Evolutionary conservation across 2,797 vertebrate genomes (phyloP).

Genomic region (Gadopsis bispinosus): DNA sequence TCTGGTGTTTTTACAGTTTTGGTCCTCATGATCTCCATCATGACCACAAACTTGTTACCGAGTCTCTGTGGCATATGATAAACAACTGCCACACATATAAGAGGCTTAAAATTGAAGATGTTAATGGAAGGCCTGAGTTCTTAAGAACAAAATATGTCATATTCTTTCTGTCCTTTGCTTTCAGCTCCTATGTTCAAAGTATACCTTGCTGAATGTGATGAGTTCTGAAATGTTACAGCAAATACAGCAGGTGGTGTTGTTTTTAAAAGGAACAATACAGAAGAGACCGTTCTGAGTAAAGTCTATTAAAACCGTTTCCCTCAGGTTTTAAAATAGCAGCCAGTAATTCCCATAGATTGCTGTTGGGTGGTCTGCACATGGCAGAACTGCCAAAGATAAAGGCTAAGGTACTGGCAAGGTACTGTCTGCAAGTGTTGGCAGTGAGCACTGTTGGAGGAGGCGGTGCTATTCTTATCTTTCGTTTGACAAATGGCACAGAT

Average conservation of each 20-base stretch:
- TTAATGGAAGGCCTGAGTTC: not conserved
- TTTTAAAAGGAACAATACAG: constrained; percentile 14
- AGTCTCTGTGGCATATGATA: not conserved
- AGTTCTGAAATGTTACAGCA: constrained; percentile 16
- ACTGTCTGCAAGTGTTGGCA: constrained; percentile 27
- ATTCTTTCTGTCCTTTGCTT: not conserved
- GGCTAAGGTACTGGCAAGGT: constrained; percentile 8
- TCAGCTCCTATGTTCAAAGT: not conserved
- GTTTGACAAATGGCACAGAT: constrained; percentile 18
- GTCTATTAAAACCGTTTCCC: not conserved
- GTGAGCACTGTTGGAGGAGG: constrained; percentile 17
- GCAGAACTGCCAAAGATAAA: constrained; percentile 12
- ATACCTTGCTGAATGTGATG: not conserved
- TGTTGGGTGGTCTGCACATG: constrained; percentile 12
- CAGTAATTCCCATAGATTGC: constrained; percentile 14
- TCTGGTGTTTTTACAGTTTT: constrained; percentile 3
- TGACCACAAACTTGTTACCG: not conserved
- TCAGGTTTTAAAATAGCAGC: constrained; percentile 28
- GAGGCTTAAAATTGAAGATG: not conserved
- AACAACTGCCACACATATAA: not conserved
- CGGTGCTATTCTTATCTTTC: constrained; percentile 17
- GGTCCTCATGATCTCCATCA: not conserved
- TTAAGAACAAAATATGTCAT: not conserved
- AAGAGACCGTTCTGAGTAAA: not conserved
- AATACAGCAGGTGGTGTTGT: constrained; percentile 22